Evolutionary conservation across 2,113 vertebrate genomes (phyloP), one percentile per base, ranked within the genome.

Genomic region (Calypte anna): DNA sequence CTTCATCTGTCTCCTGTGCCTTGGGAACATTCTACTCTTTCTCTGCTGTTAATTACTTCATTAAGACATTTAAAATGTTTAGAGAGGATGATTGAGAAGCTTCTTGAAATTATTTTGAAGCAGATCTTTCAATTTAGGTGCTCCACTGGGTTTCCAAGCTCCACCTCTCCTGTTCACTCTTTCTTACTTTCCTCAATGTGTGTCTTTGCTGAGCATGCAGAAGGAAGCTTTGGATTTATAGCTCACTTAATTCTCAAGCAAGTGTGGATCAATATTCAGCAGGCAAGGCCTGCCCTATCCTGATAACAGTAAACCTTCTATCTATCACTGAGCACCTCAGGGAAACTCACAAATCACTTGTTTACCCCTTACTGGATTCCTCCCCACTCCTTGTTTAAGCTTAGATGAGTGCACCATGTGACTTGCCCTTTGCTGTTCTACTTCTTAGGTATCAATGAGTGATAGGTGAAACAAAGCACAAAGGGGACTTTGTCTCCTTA

Each of bases 181-280:
- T 81, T 70, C 20, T 75, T 62, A 36, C 43, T 91, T 14, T 81
- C 36, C 44, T 66, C 54, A 61, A 4, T 55, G 25, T 77, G 33
- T 64, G 24, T 43, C 69, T 91, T 80, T 92, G 90, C 92, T 97
- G 96, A 96, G 82, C 72, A 86, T 79, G 93, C 96, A 96, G 88
- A 82, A 96, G 79, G 33, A 72, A 96, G 43, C 88, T 92, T 33
- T 80, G 84, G 94, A 97, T 98, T 97, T 97, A 97, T 95, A 88
- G 90, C 91, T 90, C 93, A 92, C 68, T 97, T 97, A 95, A 96
- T 98, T 97, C 86, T 91, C 77, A 94, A 81, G 77, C 86, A 94
- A 85, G 83, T 44, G 61, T 17, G 51, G 91, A 97, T 98, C 88
- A 4, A 98, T 98, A 97, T 94, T 96, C 95, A 96, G 94, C 94